Percentiles rank a stretch among this genome's conserved stretches.
phyloP scores from a whole-genome alignment of 2,888 invertebrate species.

The Aleiodes leptofemur region DNA sequence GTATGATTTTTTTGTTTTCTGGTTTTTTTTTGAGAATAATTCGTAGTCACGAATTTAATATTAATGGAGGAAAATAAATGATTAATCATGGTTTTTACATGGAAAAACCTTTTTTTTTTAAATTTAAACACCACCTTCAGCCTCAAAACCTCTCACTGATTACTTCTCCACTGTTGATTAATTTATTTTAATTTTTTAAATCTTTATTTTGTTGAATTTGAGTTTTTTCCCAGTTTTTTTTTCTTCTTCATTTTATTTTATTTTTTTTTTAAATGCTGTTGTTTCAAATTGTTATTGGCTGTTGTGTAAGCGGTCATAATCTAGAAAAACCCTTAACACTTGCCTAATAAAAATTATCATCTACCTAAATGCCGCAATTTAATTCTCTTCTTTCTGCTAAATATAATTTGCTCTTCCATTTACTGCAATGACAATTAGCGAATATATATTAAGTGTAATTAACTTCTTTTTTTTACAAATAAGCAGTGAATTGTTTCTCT shows the following conservation, averaged over 20 bases:
- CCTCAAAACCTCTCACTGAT: constrained; percentile 32
- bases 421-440: too few relatives aligned
- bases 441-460: not conserved
- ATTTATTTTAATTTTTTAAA: constrained; percentile 8
- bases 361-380: constrained; percentile 21
- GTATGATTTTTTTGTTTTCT: not conserved
- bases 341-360: constrained; percentile 23
- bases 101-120: constrained; percentile 8
- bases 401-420: too few relatives aligned
- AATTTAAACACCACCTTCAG: constrained; percentile 31
- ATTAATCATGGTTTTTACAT: not conserved
- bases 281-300: not conserved
- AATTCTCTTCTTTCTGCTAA: not conserved
- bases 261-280: not conserved
- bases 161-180: constrained; percentile 16
- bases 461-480: not conserved
- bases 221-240: not conserved
- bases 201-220: not conserved
- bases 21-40: not conserved
- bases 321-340: constrained; percentile 3
- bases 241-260: not conserved
- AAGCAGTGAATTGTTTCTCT: too few relatives aligned
- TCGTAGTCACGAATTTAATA: not conserved
- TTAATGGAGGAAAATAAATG: not conserved
- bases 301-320: constrained; percentile 23